Conservation (phyloP, 2,113 vertebrate genomes). For the Equus przewalskii region DNA sequence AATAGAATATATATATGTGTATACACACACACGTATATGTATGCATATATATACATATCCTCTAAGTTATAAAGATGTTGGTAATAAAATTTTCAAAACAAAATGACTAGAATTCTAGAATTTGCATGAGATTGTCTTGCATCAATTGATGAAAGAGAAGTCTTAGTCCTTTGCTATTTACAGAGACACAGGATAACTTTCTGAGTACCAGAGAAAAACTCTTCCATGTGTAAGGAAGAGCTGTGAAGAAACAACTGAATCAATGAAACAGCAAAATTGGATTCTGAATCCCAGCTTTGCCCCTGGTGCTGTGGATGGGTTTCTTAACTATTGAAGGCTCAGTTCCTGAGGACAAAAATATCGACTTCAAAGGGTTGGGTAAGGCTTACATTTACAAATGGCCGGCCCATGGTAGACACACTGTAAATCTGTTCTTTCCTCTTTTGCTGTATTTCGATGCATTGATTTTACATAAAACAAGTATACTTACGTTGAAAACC, state of each 20-base stretch:
- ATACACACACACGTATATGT: background rate
- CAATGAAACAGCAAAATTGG: background rate
- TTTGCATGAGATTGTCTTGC: background rate
- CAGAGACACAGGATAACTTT: background rate
- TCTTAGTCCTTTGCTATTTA: background rate
- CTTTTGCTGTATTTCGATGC: background rate
- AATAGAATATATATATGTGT: background rate
- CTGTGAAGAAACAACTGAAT: background rate
- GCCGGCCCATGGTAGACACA: background rate
- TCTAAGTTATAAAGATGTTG: background rate
- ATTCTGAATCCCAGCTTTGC: background rate
- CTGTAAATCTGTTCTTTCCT: background rate
- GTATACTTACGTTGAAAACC: background rate
- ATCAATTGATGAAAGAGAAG: background rate
- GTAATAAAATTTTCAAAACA: background rate
- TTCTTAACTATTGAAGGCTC: background rate
- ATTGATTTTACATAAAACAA: background rate
- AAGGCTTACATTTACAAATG: background rate
- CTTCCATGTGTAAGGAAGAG: background rate
- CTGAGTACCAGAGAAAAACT: background rate
- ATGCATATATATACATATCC: background rate
- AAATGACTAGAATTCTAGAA: background rate
- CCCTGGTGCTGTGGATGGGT: background rate
- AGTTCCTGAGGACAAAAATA: background rate
- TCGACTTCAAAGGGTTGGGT: accelerated